Percentiles rank a stretch among this genome's conserved stretches.
Evolutionary conservation across 1,140 invertebrate genomes (phyloP).

Genomic region (Ceratitis capitata): DNA sequence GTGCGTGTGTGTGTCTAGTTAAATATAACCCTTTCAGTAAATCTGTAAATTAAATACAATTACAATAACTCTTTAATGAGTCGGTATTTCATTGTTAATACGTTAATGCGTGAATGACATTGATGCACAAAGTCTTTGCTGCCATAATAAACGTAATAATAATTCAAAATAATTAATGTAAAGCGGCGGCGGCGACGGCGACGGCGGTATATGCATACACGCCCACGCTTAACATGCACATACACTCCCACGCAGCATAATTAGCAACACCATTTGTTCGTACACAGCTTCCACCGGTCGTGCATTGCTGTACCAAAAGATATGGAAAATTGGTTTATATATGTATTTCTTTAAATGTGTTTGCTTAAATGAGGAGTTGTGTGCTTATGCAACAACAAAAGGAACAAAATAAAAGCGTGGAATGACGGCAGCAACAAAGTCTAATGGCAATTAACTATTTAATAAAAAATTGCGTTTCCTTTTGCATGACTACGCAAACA

Average conservation of each 20-base stretch:
- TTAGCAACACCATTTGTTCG: not conserved
- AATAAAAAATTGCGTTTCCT: not conserved
- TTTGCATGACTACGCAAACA: not conserved
- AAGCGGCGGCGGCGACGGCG: too few species aligned
- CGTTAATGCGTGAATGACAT: constrained; percentile 44
- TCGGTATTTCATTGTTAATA: not conserved
- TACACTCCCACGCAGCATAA: not conserved
- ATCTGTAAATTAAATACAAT: constrained; percentile 47
- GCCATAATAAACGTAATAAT: constrained; percentile 26
- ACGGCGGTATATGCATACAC: not conserved
- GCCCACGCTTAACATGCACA: not conserved
- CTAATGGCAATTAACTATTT: constrained; percentile 20
- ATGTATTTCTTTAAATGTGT: not conserved
- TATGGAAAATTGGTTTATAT: not conserved
- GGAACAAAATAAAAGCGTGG: not conserved
- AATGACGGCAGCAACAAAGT: not conserved
- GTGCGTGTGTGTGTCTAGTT: not conserved
- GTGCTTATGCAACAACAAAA: not conserved
- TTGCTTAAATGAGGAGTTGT: too few species aligned
- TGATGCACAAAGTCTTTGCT: constrained; percentile 52
- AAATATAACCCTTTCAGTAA: constrained; percentile 46
- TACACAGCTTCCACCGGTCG: not conserved
- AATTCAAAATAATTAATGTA: constrained; percentile 36
- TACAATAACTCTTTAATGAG: constrained; percentile 30
- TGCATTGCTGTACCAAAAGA: not conserved